Evolutionary conservation across 2,888 invertebrate genomes (phyloP), one percentile per base, ranked within the genome.

Genomic region (Chaitophorus viminalis): DNA sequence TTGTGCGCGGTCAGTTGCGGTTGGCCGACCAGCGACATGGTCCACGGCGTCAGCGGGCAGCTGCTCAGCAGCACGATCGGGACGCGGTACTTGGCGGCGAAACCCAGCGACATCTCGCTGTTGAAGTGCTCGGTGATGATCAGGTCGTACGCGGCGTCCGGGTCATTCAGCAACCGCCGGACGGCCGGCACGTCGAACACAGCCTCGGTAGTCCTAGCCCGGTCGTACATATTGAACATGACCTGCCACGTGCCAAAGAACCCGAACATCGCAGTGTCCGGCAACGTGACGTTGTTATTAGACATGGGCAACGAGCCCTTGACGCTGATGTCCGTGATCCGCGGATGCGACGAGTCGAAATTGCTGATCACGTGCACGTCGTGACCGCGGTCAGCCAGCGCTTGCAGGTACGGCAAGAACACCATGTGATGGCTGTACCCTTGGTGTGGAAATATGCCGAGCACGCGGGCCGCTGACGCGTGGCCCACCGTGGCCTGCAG

Each of bases 121-220:
- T 89, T 89, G 76, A 90, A 90, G 3, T 90, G 88, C 85, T 90
- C 90, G 4, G 90, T 89, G 11, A 90, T 74, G 36, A 90, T 82
- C n/a, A 90, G 52, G 84, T 90, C 90, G 84, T 88, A 90, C 33
- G 84, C 76, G 21, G 17, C 31, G 9, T 1, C 68, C 14, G 25
- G 60, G 29, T 79, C 83, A 2, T 70, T 54, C 36, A 89, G n/a
- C 25, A 89, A 11, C 65, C 70, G 68, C 18, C 6, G 33, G 9
- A 89, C 39, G 18, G 75, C 46, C 31, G 88, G 88, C 29, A 65
- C 68, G 29, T 31, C n/a, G 46, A 76, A 54, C 33, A 84, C 1
- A n/a, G 25, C 31, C 11, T 74, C 87, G 31, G 87, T 81, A 46
- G 68, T 17, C 39, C 25, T 5, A 29, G 78, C 65, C 14, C 76